Conservation (phyloP, 2,888 invertebrate species). For the Tanypteryx hageni region DNA sequence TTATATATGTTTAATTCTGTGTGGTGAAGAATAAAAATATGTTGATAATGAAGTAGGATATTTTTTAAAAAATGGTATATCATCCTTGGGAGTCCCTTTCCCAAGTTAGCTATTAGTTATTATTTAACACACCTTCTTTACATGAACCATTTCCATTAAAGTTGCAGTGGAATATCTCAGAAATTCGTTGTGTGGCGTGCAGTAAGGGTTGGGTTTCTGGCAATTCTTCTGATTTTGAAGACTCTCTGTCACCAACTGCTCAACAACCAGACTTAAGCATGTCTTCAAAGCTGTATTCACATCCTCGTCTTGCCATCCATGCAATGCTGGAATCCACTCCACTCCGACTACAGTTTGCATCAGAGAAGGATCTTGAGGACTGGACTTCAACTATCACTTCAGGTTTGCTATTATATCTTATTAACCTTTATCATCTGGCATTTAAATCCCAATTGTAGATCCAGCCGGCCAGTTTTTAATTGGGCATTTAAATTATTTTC, state of each 20-base stretch:
- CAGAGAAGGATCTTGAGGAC: slow-evolving; percentile 92
- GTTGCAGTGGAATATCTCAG: slow-evolving; percentile 84
- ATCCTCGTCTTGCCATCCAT: slow-evolving; percentile 85
- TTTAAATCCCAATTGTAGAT: no score
- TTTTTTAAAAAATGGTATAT: no score
- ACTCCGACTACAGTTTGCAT: slow-evolving; percentile 86
- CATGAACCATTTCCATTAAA: slow-evolving; percentile 71
- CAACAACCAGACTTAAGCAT: not conserved
- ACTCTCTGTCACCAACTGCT: not conserved
- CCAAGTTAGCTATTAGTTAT: not conserved
- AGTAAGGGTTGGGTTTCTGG: slow-evolving; percentile 27
- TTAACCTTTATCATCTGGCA: no score
- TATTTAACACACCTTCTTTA: not conserved
- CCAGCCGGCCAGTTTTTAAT: not conserved
- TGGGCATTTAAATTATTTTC: slow-evolving; percentile 35
- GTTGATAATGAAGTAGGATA: no score
- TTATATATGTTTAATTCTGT: no score
- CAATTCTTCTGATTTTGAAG: not conserved
- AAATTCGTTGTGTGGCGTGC: slow-evolving; percentile 76
- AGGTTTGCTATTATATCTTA: slow-evolving; percentile 72
- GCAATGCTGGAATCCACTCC: slow-evolving; percentile 77
- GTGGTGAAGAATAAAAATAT: no score
- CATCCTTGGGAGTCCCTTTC: no score
- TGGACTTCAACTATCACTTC: slow-evolving; percentile 90
- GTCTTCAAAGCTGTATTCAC: slow-evolving; percentile 69